Conservation (phyloP, 1,140 invertebrate genomes). For the Dreissena polymorpha region DNA sequence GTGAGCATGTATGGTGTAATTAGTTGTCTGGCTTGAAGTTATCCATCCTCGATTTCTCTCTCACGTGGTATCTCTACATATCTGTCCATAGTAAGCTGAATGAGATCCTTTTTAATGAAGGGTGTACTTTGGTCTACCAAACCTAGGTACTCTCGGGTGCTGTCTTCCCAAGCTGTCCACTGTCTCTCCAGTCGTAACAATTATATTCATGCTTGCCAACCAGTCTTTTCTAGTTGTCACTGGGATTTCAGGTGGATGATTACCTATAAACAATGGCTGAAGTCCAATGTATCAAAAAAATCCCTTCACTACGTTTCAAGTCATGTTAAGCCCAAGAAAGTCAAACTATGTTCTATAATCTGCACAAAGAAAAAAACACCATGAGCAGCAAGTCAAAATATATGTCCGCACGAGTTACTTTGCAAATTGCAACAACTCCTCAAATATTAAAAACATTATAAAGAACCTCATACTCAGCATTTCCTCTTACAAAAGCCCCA, state of each 20-base stretch:
- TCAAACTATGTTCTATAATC: too few relatives aligned
- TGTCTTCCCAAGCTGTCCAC: not conserved
- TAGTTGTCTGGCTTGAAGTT: not conserved
- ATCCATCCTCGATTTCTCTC: not conserved
- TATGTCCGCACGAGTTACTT: too few relatives aligned
- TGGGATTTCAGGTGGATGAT: not conserved
- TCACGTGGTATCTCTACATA: not conserved
- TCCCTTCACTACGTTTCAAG: too few relatives aligned
- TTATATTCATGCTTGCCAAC: not conserved
- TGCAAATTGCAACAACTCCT: too few relatives aligned
- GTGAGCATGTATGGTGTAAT: not conserved
- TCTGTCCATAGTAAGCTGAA: not conserved
- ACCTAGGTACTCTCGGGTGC: not conserved
- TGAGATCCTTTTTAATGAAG: not conserved
- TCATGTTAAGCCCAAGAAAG: too few relatives aligned
- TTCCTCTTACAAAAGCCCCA: too few relatives aligned
- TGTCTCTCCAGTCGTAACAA: not conserved
- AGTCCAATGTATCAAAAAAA: too few relatives aligned
- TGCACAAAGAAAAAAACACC: too few relatives aligned
- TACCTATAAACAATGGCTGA: not conserved
- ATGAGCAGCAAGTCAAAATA: too few relatives aligned
- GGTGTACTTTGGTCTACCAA: not conserved
- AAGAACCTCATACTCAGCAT: too few relatives aligned
- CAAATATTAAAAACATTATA: too few relatives aligned
- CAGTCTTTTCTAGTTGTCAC: not conserved